These are phyloP conservation scores for Pogonognathellus flavescens DNA, from an alignment of 1,140 invertebrate genomes.

Conservation along the genomic window DNA sequence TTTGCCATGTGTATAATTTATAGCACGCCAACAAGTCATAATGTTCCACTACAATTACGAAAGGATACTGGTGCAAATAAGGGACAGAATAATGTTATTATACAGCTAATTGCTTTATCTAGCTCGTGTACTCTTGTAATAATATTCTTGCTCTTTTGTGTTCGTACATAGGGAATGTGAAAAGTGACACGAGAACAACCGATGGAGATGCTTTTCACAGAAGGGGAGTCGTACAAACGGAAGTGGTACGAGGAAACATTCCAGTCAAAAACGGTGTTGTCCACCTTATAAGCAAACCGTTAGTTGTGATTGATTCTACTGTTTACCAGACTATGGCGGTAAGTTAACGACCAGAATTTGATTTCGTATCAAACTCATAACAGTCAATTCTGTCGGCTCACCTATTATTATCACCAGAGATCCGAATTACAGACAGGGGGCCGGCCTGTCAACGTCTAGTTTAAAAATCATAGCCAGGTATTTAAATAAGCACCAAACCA, in stretches of 20 bases:
- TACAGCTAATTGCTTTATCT: background rate
- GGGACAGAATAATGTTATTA: background rate
- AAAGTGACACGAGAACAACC: constrained; percentile 81
- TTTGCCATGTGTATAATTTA: background rate
- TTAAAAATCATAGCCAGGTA: constrained; percentile 8
- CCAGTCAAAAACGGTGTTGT: constrained; percentile 92
- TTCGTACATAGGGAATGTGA: constrained; percentile 86
- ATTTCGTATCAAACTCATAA: background rate
- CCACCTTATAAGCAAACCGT: constrained; percentile 88
- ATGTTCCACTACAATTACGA: background rate
- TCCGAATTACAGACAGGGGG: background rate
- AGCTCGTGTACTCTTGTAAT: background rate
- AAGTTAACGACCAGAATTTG: constrained; percentile 68
- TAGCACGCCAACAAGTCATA: background rate
- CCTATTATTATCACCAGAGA: constrained; percentile 36
- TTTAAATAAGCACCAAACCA: background rate
- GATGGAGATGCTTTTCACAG: constrained; percentile 82
- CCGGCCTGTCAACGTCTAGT: constrained; percentile 8
- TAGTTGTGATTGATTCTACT: constrained; percentile 89
- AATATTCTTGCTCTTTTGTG: constrained; percentile 2
- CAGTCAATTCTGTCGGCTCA: constrained; percentile 19
- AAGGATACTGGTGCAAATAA: background rate
- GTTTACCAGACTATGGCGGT: constrained; percentile 89
- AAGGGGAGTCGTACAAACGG: constrained; percentile 85
- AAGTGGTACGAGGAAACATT: constrained; percentile 91